Conservation (phyloP, 1,140 invertebrate species). For the Bathynomus jamesi region DNA sequence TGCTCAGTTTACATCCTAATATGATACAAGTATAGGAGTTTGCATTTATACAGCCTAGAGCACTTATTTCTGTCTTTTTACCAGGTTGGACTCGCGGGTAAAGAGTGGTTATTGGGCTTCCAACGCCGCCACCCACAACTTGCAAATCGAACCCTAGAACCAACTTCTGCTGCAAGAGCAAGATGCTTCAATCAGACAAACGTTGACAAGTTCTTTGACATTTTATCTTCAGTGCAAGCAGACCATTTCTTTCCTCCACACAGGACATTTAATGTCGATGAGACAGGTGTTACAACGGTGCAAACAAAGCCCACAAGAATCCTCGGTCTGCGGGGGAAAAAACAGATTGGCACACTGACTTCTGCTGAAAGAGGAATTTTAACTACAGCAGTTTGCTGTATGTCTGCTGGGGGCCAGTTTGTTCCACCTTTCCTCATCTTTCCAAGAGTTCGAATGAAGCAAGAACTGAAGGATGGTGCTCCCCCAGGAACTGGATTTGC, state of each 20-base stretch:
- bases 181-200: conserved; percentile 17
- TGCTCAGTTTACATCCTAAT: conserved; percentile 13
- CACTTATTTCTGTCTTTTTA: conserved; percentile 13
- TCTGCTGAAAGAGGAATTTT: conserved; percentile 11
- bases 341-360: not conserved
- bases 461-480: conserved; percentile 31
- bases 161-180: conserved; percentile 16
- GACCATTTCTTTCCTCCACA: conserved; percentile 15
- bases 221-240: conserved; percentile 4
- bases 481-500: conserved; percentile 18
- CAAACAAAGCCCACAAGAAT: too few relatives aligned
- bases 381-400: conserved; percentile 2
- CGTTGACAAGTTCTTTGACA: conserved; percentile 8
- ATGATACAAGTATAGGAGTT: conserved; percentile 5
- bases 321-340: too few relatives aligned
- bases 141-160: conserved; percentile 17
- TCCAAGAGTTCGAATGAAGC: conserved; percentile 13
- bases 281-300: conserved; percentile 25
- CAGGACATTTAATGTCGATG: conserved; percentile 27
- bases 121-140: conserved; percentile 22
- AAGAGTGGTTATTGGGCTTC: conserved; percentile 23
- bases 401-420: not conserved
- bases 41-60: not conserved
- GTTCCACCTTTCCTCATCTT: conserved; percentile 17
- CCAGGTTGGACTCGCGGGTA: conserved; percentile 14